These are phyloP conservation scores for Rhingia campestris DNA, from an alignment of 2,888 invertebrate species.

Conservation along the genomic window DNA sequence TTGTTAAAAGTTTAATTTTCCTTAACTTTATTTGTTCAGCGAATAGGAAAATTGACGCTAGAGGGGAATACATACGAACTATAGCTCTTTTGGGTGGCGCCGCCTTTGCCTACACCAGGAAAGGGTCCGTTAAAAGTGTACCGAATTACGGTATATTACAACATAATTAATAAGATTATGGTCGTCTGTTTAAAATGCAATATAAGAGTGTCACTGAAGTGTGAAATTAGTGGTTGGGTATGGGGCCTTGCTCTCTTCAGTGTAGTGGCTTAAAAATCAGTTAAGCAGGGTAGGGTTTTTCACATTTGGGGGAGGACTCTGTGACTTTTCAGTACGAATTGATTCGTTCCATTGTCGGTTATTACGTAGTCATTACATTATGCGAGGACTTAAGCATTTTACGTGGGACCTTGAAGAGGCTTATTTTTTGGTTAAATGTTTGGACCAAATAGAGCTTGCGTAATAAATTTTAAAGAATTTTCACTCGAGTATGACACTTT, in stretches of 20 bases:
- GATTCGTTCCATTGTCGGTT: constrained; percentile 15
- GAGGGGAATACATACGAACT: background rate
- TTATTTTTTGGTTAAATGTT: background rate
- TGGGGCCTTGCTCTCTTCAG: constrained; percentile 14
- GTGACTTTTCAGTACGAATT: background rate
- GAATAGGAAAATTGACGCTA: constrained; percentile 64
- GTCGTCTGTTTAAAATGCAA: constrained; percentile 68
- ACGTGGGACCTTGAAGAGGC: background rate
- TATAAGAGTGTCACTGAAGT: constrained; percentile 58
- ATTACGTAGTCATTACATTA: background rate
- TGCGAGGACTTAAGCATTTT: background rate
- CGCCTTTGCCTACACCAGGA: background rate
- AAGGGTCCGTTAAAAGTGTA: constrained; percentile 45
- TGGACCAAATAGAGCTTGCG: background rate
- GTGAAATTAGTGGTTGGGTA: constrained; percentile 53
- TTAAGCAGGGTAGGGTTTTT: constrained; percentile 16
- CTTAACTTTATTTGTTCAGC: constrained; percentile 70
- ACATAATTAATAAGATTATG: constrained; percentile 71
- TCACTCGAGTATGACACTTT: constrained; percentile 7
- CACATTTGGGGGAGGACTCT: background rate
- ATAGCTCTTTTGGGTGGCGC: background rate
- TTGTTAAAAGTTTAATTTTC: constrained; percentile 73
- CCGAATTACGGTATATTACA: constrained; percentile 66
- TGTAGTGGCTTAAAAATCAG: constrained; percentile 43
- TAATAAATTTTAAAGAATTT: constrained; percentile 27